A percentile compares a stretch with the other conserved stretches of the same genome.
These are phyloP conservation scores for Vanessa atalanta DNA, from an alignment of 1,140 invertebrate genomes.

Conservation along the genomic window DNA sequence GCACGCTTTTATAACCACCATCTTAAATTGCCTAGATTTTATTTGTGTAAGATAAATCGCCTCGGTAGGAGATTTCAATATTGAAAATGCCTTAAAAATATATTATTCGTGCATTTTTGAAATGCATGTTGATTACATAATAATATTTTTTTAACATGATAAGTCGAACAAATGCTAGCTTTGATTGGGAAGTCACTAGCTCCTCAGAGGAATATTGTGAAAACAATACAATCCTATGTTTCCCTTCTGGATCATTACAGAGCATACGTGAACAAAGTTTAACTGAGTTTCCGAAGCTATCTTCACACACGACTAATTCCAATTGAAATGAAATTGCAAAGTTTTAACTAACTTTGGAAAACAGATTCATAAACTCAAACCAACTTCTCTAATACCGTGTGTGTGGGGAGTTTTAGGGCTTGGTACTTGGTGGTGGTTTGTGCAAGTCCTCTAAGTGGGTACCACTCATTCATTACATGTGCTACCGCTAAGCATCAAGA, in stretches of 20 bases:
- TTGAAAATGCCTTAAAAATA: no score
- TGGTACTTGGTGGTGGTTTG: no score
- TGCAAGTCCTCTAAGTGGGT: no score
- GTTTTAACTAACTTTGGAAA: neutral
- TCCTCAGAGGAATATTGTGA: neutral
- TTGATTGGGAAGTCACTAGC: no score
- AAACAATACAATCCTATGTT: neutral
- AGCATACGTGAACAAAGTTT: neutral
- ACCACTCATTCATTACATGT: no score
- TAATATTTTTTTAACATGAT: no score
- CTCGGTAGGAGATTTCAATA: no score
- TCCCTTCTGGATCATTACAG: neutral
- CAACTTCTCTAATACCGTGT: neutral
- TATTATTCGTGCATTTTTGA: no score
- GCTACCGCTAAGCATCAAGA: no score
- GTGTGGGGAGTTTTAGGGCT: no score
- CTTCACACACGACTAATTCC: neutral
- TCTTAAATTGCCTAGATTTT: slow-evolving; percentile 16
- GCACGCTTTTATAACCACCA: neutral
- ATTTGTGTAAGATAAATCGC: slow-evolving; percentile 3
- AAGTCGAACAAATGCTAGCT: no score
- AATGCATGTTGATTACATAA: no score
- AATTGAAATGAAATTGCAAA: neutral
- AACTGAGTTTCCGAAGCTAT: neutral
- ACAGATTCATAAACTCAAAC: neutral